Conservation (phyloP, 2,113 vertebrate genomes). For the Varanus salvator region DNA sequence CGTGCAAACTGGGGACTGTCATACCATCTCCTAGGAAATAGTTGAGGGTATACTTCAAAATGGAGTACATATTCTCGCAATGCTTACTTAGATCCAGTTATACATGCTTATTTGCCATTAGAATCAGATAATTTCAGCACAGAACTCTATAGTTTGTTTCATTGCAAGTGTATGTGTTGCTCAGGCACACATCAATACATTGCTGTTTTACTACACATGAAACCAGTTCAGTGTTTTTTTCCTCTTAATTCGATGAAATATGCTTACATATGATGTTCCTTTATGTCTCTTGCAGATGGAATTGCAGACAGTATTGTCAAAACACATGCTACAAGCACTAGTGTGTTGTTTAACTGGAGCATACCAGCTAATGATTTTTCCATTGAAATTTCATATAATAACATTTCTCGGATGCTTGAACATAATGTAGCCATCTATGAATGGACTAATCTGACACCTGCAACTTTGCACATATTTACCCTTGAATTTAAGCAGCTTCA, state of each 20-base stretch:
- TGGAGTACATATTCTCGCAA: neutral
- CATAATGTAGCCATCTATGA: conserved; percentile 57
- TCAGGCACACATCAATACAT: neutral
- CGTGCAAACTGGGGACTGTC: too few species aligned
- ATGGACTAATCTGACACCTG: conserved; percentile 80
- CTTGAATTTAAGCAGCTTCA: conserved; percentile 77
- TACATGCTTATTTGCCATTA: neutral
- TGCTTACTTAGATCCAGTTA: neutral
- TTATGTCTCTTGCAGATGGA: conserved; percentile 63
- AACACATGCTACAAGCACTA: conserved; percentile 76
- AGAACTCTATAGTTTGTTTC: neutral
- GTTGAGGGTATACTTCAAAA: neutral
- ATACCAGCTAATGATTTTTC: conserved; percentile 54
- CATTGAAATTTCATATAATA: conserved; percentile 72
- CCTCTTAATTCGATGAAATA: neutral
- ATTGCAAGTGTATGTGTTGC: too few species aligned
- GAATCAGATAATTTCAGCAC: neutral
- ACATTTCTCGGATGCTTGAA: conserved; percentile 60
- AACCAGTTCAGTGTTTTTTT: neutral
- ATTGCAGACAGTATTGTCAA: conserved; percentile 68
- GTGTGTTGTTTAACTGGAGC: conserved; percentile 82
- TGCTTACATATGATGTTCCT: conserved; percentile 36
- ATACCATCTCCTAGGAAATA: too few species aligned
- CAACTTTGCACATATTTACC: conserved; percentile 73
- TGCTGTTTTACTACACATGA: neutral